Conservation (phyloP, 2,888 invertebrate genomes). For the Schizaphis graminum region DNA sequence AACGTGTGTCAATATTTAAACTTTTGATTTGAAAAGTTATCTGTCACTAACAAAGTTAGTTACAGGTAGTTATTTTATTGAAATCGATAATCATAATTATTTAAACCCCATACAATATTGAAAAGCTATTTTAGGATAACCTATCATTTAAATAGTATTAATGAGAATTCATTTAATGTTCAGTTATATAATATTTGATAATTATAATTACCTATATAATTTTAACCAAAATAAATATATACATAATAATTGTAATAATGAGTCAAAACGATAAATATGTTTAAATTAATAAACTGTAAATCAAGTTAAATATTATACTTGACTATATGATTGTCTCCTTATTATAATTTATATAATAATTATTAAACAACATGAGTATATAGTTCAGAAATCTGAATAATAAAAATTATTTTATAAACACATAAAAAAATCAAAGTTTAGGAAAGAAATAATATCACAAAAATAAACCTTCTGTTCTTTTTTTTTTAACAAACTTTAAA, state of each 20-base stretch:
- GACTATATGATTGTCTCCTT: not conserved
- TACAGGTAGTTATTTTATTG: not conserved
- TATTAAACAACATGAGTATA: not conserved
- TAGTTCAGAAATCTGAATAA: not conserved
- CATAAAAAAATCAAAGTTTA: not conserved
- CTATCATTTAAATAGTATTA: not conserved
- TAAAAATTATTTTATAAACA: not conserved
- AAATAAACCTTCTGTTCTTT: not conserved
- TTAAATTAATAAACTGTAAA: not conserved
- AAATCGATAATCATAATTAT: not conserved
- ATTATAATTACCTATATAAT: not conserved
- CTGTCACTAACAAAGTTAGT: too few relatives aligned
- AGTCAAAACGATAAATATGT: too few relatives aligned
- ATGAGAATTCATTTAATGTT: too few relatives aligned
- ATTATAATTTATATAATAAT: not conserved
- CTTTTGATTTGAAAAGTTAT: conserved; percentile 4
- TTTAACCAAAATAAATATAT: too few relatives aligned
- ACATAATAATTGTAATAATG: not conserved
- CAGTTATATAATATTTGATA: not conserved
- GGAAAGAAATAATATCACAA: not conserved
- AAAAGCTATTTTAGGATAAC: not conserved
- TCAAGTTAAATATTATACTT: not conserved
- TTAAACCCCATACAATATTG: not conserved
- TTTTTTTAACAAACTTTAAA: not conserved
- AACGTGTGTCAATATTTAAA: not conserved